Conservation (phyloP, 2,888 invertebrate genomes). For the Tricholauxania praeusta region DNA sequence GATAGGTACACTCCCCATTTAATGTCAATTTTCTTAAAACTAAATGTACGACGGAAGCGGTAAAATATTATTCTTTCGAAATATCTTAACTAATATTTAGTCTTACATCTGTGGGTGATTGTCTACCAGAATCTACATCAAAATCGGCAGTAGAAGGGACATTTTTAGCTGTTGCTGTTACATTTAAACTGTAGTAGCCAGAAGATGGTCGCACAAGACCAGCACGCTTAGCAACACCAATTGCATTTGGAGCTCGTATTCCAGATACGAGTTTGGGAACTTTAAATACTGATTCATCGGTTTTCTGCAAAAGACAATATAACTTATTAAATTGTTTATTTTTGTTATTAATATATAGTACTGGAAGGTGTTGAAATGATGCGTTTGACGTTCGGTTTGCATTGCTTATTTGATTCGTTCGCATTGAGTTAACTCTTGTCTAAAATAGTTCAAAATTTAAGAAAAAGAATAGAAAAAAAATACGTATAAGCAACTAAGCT, state of each 20-base stretch:
- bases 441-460: conserved; percentile 18
- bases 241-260: conserved; percentile 56
- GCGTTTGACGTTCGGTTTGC: background rate
- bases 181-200: conserved; percentile 63
- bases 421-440: conserved; percentile 43
- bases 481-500: too few species aligned
- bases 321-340: conserved; percentile 9
- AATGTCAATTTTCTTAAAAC: too few species aligned
- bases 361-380: conserved; percentile 16
- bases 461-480: too few species aligned
- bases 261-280: conserved; percentile 61
- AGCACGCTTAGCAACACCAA: conserved; percentile 54
- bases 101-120: conserved; percentile 60
- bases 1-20: too few species aligned
- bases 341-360: background rate
- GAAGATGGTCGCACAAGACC: conserved; percentile 65
- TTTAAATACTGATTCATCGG: conserved; percentile 60
- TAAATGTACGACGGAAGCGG: background rate
- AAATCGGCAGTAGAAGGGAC: conserved; percentile 48
- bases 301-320: conserved; percentile 46
- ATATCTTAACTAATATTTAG: background rate
- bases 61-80: background rate
- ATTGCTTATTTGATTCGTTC: conserved; percentile 41
- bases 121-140: conserved; percentile 59
- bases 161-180: conserved; percentile 47